Percentiles rank a stretch among this genome's conserved stretches.
Evolutionary conservation across 2,797 vertebrate genomes (phyloP).

Genomic region (Parambassis ranga): DNA sequence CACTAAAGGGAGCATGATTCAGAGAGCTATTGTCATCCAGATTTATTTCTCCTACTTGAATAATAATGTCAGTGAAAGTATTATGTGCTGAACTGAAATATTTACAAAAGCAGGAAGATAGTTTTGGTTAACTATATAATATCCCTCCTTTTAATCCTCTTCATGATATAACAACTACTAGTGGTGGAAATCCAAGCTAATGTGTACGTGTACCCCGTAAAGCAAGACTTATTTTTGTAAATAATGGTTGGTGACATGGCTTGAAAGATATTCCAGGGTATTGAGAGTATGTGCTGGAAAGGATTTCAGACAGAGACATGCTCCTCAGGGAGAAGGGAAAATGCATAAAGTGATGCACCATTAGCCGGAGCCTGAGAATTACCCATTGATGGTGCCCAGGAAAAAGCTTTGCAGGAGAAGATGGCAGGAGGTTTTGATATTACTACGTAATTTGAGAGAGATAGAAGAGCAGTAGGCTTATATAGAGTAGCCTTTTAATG

Average conservation of each 20-base stretch:
- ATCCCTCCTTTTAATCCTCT: background rate
- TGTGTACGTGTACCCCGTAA: too few relatives aligned
- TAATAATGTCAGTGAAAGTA: background rate
- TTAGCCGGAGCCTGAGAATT: too few relatives aligned
- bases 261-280: too few relatives aligned
- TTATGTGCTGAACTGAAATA: background rate
- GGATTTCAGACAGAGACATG: too few relatives aligned
- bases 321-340: too few relatives aligned
- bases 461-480: background rate
- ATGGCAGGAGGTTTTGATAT: background rate
- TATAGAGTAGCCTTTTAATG: background rate
- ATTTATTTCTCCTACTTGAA: background rate
- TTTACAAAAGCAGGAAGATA: background rate
- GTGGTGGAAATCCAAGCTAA: background rate
- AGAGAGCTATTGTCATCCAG: background rate
- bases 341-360: too few relatives aligned
- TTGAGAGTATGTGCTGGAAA: too few relatives aligned
- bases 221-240: background rate
- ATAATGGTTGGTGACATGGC: background rate
- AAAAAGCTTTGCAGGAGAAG: background rate
- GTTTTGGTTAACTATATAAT: background rate
- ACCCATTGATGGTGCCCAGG: background rate
- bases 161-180: background rate
- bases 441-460: background rate
- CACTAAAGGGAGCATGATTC: too few relatives aligned